Base-by-base conservation (phyloP, 2,113 vertebrate genomes). In the Salvelinus sp. region DNA sequence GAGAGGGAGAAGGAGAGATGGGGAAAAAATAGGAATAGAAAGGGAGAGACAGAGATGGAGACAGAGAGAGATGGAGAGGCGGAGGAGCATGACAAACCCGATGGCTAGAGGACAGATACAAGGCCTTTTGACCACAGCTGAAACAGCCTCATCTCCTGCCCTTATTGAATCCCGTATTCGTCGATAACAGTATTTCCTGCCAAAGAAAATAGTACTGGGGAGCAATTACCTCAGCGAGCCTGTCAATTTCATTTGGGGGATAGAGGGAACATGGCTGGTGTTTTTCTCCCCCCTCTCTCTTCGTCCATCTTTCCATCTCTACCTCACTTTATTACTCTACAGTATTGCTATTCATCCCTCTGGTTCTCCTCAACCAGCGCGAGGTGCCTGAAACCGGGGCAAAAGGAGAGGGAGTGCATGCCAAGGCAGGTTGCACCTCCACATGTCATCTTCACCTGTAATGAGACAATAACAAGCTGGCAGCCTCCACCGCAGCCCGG, bases 121-220 rank as follows among this genome's bases (percentile, higher is more conserved):
- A 83, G 50, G 1, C 81, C 90, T 88, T 89, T 87, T 88, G 85
- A 91, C 85, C 87, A 83, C 75, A 72, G 80, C 81, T 82, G 50
- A 67, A 14, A 83, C 79, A 86, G 86, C 85, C 89, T 92, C 91
- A 91, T 92, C 92, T 90, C 89, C 86, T 82, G 83, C 79, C 77
- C 82, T 90, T 92, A 91, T 91, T 90, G 90, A 91, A 92, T 92
- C 84, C 87, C 82, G 82, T 89, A 87, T 90, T 88, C 88, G 88
- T 91, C 91, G 86, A 92, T 91, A 92, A 91, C 88, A 90, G 88
- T 90, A 92, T 92, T 93, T 91, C 89, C 91, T 91, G 89, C 87
- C 87, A 91, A 90, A 92, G 87, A 91, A 91, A 91, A 91, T 89
- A 89, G 92, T 88, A 88, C 87, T 86, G 2, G 86, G 87, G 90